Evolutionary conservation across 2,113 vertebrate genomes (phyloP).

Genomic region (Synodontis membranacea): DNA sequence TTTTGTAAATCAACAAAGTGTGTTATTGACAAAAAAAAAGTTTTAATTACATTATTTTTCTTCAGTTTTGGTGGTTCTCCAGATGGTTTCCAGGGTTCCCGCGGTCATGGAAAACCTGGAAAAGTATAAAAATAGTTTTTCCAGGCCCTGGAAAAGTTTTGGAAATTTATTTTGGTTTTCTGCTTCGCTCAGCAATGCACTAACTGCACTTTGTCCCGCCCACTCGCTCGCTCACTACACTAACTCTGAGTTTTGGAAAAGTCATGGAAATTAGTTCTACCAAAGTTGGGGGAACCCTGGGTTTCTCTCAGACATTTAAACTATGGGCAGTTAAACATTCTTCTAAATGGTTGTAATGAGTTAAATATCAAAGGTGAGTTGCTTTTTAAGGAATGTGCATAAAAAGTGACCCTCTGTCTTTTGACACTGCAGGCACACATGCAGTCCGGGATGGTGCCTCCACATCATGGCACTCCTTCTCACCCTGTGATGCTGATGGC

Average conservation of each 20-base stretch:
- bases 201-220: too few relatives aligned
- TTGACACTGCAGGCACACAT: constrained; percentile 86
- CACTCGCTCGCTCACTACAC: too few relatives aligned
- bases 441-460: constrained; percentile 96
- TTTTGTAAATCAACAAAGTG: background rate
- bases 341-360: background rate
- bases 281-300: too few relatives aligned
- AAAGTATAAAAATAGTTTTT: too few relatives aligned
- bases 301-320: background rate
- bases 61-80: background rate
- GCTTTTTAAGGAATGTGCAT: background rate
- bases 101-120: too few relatives aligned
- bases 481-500: constrained; percentile 99
- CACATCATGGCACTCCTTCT: constrained; percentile 84
- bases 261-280: too few relatives aligned
- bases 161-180: too few relatives aligned
- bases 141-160: too few relatives aligned
- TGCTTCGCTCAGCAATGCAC: too few relatives aligned
- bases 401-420: background rate
- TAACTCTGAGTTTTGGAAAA: too few relatives aligned
- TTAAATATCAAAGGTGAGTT: background rate
- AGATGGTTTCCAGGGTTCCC: too few relatives aligned
- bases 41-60: background rate
- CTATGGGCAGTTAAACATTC: background rate
- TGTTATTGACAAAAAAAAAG: background rate